Evolutionary conservation across 1,140 invertebrate species (phyloP), one percentile per base, ranked within the genome.

Genomic region (Rhagoletis pomonella): DNA sequence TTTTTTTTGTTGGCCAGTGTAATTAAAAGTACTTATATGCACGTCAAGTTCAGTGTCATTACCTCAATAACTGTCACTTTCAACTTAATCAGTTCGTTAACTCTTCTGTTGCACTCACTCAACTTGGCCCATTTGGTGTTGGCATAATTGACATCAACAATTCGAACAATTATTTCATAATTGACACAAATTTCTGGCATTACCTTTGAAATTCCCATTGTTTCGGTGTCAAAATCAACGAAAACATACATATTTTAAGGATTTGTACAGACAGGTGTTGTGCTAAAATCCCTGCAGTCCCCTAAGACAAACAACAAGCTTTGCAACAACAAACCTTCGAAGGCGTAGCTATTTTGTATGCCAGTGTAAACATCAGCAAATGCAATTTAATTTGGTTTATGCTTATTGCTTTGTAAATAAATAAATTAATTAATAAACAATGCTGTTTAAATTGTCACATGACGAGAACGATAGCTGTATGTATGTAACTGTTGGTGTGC

Each of bases 371-470:
- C 42, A 73, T 12, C n/a, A 55, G 73, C 73, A 81, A 81, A 81
- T 81, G 73, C 73, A 81, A 81, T 81, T 81, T 50, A 81, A 81
- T 81, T 81, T 81, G 55, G 73, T 55, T 81, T 81, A n/a, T 29
- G 29, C 29, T 29, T 17, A 81, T 55, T 55, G 47, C 55, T 81
- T 81, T 81, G 44, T 55, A 81, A 81, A 55, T 81, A 81, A 81
- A 58, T 81, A 81, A 81, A 81, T 81, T 10, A 81, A 81, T 81
- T 55, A 81, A 81, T 81, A 55, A 81, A 81, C 47, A 81, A 55
- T 81, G 17, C 47, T 81, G 73, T 81, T 81, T 19, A 81, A 19
- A 81, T 55, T 81, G 47, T 73, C 73, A 81, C 47, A 81, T 81
- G 42, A 55, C 64, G 64, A 69, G 9, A 47, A n/a, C 47, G 12